Conservation (phyloP, 2,797 vertebrate genomes). For the Karalla daura region DNA sequence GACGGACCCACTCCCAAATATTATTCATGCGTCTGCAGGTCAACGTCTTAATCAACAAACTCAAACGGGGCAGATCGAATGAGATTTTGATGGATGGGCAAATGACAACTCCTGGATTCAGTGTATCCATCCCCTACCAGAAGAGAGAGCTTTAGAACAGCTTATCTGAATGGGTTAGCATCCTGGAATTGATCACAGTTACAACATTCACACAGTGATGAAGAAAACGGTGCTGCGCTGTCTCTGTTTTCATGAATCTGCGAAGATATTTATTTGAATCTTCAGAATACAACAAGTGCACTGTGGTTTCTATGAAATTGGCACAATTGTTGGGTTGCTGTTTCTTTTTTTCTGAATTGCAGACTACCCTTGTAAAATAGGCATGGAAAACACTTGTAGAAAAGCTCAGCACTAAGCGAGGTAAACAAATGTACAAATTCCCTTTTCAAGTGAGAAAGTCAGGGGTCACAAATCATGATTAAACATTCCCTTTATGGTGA, state of each 20-base stretch:
- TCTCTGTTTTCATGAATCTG: slow-evolving; percentile 55
- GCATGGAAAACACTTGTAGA: neutral
- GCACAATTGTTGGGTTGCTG: slow-evolving; percentile 20
- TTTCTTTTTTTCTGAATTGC: slow-evolving; percentile 19
- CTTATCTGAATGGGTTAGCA: slow-evolving; percentile 23
- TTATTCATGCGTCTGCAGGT: slow-evolving; percentile 79
- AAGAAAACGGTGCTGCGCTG: slow-evolving; percentile 13
- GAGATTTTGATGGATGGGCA: slow-evolving; percentile 60
- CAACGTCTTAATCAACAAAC: slow-evolving; percentile 68
- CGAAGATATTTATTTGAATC: slow-evolving; percentile 37
- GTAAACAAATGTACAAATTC: slow-evolving; percentile 1
- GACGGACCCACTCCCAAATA: slow-evolving; percentile 72
- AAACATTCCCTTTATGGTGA: neutral
- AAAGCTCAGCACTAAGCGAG: slow-evolving; percentile 16
- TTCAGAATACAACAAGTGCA: slow-evolving; percentile 23
- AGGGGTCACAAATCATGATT: neutral
- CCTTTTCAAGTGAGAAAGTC: too few species aligned
- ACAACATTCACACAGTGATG: slow-evolving; percentile 19
- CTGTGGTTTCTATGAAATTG: slow-evolving; percentile 46
- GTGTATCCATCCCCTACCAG: neutral
- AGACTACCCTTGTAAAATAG: slow-evolving; percentile 20
- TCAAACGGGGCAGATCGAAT: slow-evolving; percentile 71
- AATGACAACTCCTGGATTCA: slow-evolving; percentile 2
- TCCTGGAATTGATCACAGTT: slow-evolving; percentile 14
- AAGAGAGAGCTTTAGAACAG: slow-evolving; percentile 18